Conservation (phyloP, 2,797 vertebrate species). For the Enteromius anoplus region DNA sequence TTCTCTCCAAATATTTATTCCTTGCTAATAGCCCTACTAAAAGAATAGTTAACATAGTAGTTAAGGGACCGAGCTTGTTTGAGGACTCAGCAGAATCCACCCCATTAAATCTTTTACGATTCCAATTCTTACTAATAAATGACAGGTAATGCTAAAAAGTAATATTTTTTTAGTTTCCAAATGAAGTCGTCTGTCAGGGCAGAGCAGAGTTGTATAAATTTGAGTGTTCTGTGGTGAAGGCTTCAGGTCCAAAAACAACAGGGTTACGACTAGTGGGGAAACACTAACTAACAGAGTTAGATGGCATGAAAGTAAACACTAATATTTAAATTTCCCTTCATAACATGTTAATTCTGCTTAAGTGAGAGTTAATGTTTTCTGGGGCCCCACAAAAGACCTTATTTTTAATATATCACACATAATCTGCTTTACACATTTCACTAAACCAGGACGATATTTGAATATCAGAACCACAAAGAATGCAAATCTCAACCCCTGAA, state of each 20-base stretch:
- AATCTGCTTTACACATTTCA: conserved; percentile 21
- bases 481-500: background rate
- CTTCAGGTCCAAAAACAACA: conserved; percentile 44
- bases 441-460: conserved; percentile 8
- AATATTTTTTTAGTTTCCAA: conserved; percentile 26
- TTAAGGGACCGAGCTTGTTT: background rate
- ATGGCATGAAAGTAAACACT: conserved; percentile 20
- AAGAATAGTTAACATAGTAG: conserved; percentile 1
- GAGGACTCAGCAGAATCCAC: background rate
- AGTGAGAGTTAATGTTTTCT: conserved; percentile 6
- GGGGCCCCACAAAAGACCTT: background rate
- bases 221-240: conserved; percentile 21
- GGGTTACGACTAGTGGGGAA: conserved; percentile 29
- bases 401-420: conserved; percentile 1
- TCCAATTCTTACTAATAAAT: conserved; percentile 11
- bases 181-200: background rate
- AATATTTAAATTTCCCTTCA: conserved; percentile 32
- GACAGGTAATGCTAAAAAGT: conserved; percentile 17
- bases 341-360: conserved; percentile 27
- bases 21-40: background rate
- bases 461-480: conserved; percentile 1
- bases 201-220: conserved; percentile 3
- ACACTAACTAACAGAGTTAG: background rate
- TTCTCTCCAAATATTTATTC: background rate
- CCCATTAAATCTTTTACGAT: background rate